phyloP scores from a whole-genome alignment of 2,113 vertebrate species.

The Ornithorhynchus anatinus region DNA sequence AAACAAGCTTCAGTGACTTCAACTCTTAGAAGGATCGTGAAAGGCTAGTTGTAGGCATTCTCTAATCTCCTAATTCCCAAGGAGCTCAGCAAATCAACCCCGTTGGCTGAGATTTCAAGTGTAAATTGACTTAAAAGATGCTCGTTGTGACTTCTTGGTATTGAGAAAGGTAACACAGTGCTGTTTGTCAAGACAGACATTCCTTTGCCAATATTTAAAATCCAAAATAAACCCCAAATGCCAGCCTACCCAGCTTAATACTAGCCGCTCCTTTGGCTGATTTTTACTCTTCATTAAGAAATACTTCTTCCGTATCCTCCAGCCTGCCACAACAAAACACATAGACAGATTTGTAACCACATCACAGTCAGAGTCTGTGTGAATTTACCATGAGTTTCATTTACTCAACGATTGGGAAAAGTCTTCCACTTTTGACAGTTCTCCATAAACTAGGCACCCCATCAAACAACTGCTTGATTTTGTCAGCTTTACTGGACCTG shows the following conservation, averaged over 20 bases:
- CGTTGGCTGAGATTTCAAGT: too few species aligned
- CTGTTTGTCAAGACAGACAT: background rate
- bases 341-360: constrained; percentile 1
- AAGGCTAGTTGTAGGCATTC: too few species aligned
- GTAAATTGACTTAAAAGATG: background rate
- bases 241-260: constrained; percentile 91
- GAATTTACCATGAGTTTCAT: background rate
- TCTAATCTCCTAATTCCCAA: too few species aligned
- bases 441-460: background rate
- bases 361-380: background rate
- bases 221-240: constrained; percentile 10
- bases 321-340: constrained; percentile 75
- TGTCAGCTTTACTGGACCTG: background rate
- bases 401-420: constrained; percentile 1
- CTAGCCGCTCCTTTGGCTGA: constrained; percentile 89
- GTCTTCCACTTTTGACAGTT: background rate
- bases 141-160: background rate
- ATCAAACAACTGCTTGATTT: background rate
- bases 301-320: constrained; percentile 95
- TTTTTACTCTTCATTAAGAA: constrained; percentile 95
- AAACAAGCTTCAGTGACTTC: too few species aligned
- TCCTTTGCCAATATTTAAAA: background rate
- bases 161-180: background rate
- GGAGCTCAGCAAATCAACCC: too few species aligned
- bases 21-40: too few species aligned